Base-by-base conservation (phyloP, 2,888 invertebrate genomes). In the Crossocerus cetratus region DNA sequence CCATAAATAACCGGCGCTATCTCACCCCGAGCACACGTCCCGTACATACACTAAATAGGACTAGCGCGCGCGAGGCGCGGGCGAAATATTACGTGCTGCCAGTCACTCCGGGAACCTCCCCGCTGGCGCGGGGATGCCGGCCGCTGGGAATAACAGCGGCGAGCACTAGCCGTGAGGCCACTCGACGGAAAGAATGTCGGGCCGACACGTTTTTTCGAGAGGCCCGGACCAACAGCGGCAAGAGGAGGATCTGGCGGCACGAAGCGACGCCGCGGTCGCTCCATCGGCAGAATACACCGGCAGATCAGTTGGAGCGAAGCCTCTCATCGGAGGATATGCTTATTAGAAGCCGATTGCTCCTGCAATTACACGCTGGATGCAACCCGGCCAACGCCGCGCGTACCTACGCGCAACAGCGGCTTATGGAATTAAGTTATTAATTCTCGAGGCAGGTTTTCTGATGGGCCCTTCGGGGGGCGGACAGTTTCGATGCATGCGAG, bases 1-100 rank as follows among this genome's bases (percentile, higher is more conserved):
- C 86, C 86, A 88, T 88, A 89, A 89, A 89, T 88, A 88, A 87
- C 83, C 80, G 74, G 73, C 83, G 79, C 86, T 88, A 88, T 88
- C 87, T 87, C 81, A 80, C 84, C 81, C 84, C 85, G 80, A 83
- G 70, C 72, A 68, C 70, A 59, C 70, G 53, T 63, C 32, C 32
- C 32, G 32, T 32, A 32, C 32, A 11, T 32, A 32, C 32, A 68
- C 74, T 72, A 76, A 74, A 78, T 72, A 69, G 66, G 65, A 66
- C 67, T 62, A 68, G 74, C 64, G 57, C 66, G 70, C 65, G 60
- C 11, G 11, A 32, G 11, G 61, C 58, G 32, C 22, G 14, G 22
- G 76, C 75, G 64, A 82, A 83, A 81, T 81, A 79, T 83, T 77
- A 82, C 75, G 75, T 71, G 78, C 81, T 81, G 81, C 81, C 81